phyloP scores from a whole-genome alignment of 1,140 invertebrate species.

The Rhizoglyphus robini region DNA sequence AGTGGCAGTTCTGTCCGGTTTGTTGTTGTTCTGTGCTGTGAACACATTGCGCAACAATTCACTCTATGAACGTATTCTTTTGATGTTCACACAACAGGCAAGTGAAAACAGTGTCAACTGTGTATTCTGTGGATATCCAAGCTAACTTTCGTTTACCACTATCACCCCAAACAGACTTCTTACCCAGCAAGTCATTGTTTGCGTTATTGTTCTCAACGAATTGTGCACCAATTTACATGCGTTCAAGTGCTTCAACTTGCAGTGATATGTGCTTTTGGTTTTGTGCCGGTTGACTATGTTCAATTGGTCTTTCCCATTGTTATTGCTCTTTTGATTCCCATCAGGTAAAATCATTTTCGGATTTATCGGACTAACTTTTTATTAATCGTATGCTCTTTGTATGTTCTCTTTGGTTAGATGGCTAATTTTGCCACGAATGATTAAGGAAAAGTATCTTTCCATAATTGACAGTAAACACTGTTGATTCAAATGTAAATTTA shows the following conservation, averaged over 20 bases:
- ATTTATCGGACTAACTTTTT: too few relatives aligned
- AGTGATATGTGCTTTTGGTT: slow-evolving; percentile 47
- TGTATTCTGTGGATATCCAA: too few relatives aligned
- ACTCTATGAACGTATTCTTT: slow-evolving; percentile 47
- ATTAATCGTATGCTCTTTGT: neutral
- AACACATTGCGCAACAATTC: slow-evolving; percentile 49
- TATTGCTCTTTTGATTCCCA: slow-evolving; percentile 46
- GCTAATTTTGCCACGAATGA: neutral
- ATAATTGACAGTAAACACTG: slow-evolving; percentile 12
- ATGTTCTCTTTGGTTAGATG: neutral
- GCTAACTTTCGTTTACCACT: too few relatives aligned
- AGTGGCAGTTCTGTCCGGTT: slow-evolving; percentile 46
- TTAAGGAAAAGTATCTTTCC: neutral
- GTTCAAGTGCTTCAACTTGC: slow-evolving; percentile 45
- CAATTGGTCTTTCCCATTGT: slow-evolving; percentile 52
- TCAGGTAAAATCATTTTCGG: slow-evolving; percentile 39
- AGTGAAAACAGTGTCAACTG: too few relatives aligned
- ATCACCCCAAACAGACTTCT: slow-evolving; percentile 44
- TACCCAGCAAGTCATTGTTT: slow-evolving; percentile 54
- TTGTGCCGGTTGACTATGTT: slow-evolving; percentile 44
- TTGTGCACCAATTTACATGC: slow-evolving; percentile 47
- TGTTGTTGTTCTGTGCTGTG: slow-evolving; percentile 51
- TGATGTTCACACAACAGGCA: slow-evolving; percentile 51
- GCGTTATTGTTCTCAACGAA: slow-evolving; percentile 46
- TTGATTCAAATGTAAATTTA: too few relatives aligned